A percentile compares a stretch with the other conserved stretches of the same genome.
Conservation (phyloP, 2,797 vertebrate species). For the Darevskia mixta region DNA sequence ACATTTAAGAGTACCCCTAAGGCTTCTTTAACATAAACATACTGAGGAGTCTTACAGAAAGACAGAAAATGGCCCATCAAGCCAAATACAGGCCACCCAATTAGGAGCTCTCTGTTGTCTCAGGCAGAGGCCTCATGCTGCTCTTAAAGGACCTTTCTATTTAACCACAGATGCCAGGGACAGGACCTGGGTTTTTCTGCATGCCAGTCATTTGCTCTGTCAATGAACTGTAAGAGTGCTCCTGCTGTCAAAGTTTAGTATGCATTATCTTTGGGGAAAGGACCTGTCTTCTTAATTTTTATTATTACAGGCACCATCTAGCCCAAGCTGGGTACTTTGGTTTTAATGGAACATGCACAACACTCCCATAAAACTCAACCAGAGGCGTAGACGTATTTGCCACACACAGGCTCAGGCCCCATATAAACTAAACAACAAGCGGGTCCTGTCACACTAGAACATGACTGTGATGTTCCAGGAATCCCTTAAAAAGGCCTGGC, state of each 20-base stretch:
- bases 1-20: not conserved
- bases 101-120: not conserved
- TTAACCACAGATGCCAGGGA: not conserved
- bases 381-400: not conserved
- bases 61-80: not conserved
- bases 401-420: not conserved
- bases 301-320: not conserved
- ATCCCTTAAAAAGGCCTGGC: too few species aligned
- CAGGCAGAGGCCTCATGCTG: not conserved
- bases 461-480: too few species aligned
- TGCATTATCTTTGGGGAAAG: not conserved
- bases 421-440: not conserved
- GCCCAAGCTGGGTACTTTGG: not conserved
- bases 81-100: not conserved
- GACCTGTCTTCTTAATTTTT: not conserved
- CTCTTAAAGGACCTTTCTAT: not conserved
- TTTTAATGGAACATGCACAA: not conserved
- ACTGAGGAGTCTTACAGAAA: not conserved
- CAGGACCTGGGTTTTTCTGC: not conserved
- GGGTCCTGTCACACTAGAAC: not conserved
- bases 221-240: not conserved
- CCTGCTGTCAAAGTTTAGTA: not conserved
- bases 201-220: not conserved
- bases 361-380: too few species aligned
- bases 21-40: not conserved